Base-by-base conservation (phyloP, 2,113 vertebrate species). In the Mungos mungo region DNA sequence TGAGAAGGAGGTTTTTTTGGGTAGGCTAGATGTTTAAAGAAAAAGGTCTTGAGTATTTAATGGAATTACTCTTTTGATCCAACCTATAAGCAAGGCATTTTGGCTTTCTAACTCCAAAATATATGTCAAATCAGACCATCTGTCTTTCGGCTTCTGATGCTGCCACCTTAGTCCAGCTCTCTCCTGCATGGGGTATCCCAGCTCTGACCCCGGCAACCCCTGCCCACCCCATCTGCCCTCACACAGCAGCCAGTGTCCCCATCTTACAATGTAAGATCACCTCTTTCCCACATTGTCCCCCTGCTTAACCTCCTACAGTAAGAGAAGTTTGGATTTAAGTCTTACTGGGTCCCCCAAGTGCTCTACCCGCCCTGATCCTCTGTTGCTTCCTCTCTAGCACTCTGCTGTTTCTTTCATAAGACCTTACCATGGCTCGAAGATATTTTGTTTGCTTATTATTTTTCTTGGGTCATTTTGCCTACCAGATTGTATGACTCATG, bases 401-500 rank as follows among this genome's bases (percentile, higher is more conserved):
- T 25, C 47, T 41, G n/a, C 13, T 79, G 12, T 57, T 86, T 50
- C 41, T 86, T 96, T 92, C 31, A 10, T 45, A 8, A 63, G 18
- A 57, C 6, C 18, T 41, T 66, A 63, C 25, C 47, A 81, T 27
- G 77, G 60, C 83, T 68, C 5, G 3, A 71, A 71, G 72, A 60
- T 65, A 25, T 69, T 74, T 90, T 68, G 47, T 87, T 87, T 90
- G n/a, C 31, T 65, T 94, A 31, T 77, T 65, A 71, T 80, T 81
- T 21, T 92, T 60, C 38, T 85, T 80, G 41, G 65, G 41, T 90
- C 19, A 12, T 92, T 27, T 92, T 96, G n/a, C 35, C 13, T 80
- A 66, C 16, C 52, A 80, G 29, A 77, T 88, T 33, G 16, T 68
- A 47, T 77, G 45, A 65, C 25, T 57, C 45, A 77, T 60, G 87